These are phyloP conservation scores for Bombylius discolor DNA, from an alignment of 2,888 invertebrate genomes.

Conservation along the genomic window DNA sequence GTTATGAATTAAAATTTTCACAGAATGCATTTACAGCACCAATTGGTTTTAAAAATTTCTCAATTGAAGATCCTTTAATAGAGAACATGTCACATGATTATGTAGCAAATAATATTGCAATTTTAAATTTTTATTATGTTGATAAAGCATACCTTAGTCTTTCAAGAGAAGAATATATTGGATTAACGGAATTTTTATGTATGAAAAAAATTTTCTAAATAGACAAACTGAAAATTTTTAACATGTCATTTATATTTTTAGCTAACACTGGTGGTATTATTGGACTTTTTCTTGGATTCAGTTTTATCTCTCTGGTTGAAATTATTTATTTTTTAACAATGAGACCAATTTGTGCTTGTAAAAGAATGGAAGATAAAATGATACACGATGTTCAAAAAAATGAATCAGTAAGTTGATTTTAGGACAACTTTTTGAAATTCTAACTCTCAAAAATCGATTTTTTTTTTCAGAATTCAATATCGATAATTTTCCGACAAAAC, in stretches of 20 bases:
- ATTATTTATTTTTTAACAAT: slow-evolving; percentile 55
- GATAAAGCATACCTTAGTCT: slow-evolving; percentile 56
- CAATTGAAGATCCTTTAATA: slow-evolving; percentile 24
- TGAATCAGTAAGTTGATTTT: not conserved
- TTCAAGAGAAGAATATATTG: slow-evolving; percentile 65
- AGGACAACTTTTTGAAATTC: no score
- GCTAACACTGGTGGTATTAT: slow-evolving; percentile 69
- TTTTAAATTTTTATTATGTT: slow-evolving; percentile 61
- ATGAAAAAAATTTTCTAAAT: no score
- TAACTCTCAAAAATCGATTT: no score
- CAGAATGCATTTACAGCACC: slow-evolving; percentile 47
- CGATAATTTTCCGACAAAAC: not conserved
- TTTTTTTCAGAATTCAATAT: not conserved
- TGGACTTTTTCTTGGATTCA: slow-evolving; percentile 70
- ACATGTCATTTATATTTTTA: slow-evolving; percentile 31
- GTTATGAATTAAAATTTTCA: slow-evolving; percentile 58
- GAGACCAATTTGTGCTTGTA: slow-evolving; percentile 41
- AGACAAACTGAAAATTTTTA: not conserved
- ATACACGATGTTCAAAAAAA: not conserved
- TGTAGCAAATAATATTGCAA: slow-evolving; percentile 48
- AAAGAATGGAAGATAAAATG: not conserved
- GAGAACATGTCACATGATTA: slow-evolving; percentile 19
- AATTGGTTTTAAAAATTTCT: slow-evolving; percentile 37
- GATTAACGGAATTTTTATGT: slow-evolving; percentile 73
- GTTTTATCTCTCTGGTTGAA: slow-evolving; percentile 62